Evolutionary conservation across 2,888 invertebrate species (phyloP), one percentile per base, ranked within the genome.

Genomic region (Siphonodentalium dalli): DNA sequence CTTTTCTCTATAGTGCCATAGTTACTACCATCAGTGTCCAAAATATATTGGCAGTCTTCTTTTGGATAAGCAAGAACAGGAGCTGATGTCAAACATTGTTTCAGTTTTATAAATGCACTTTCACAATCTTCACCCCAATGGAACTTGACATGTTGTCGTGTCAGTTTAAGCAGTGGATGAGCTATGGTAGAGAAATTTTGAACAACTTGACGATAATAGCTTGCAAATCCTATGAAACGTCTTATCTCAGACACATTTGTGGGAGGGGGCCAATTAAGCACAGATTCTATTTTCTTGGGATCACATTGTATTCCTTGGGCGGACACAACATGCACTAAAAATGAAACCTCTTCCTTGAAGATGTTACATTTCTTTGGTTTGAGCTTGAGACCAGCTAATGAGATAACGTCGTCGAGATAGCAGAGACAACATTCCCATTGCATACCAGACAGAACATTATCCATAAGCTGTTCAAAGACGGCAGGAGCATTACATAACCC

Each of bases 341-440:
- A 56, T n/a, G 35, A 20, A 11, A 50, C 42, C 24, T 44, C 40
- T 9, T 45, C 29, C 26, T 26, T 23, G 20, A 55, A 45, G 9
- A 54, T 29, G 29, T 18, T 4, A 28, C 54, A 44, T 44, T 51
- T 51, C 33, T 24, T 27, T 11, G 51, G 47, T 41, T 56, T 56
- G n/a, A 56, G 41, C 24, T 52, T 56, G 13, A 51, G 21, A n/a
- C 37, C 37, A 5, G 45, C 46, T n/a, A 20, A 23, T 31, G 31
- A 4, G 29, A 43, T 20, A 9, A 43, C 27, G 18, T 43, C 43
- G 31, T 43, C 43, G n/a, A 43, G 43, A 18, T 45, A 35, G 23
- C n/a, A 18, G 9, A 45, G 13, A 24, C 45, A 45, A 2, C 13
- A n/a, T 15, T 45, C 21, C 9, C 26, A 20, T 9, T 18, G 23